Conservation (phyloP, 1,140 invertebrate species). For the Hylaeus volcanicus region DNA sequence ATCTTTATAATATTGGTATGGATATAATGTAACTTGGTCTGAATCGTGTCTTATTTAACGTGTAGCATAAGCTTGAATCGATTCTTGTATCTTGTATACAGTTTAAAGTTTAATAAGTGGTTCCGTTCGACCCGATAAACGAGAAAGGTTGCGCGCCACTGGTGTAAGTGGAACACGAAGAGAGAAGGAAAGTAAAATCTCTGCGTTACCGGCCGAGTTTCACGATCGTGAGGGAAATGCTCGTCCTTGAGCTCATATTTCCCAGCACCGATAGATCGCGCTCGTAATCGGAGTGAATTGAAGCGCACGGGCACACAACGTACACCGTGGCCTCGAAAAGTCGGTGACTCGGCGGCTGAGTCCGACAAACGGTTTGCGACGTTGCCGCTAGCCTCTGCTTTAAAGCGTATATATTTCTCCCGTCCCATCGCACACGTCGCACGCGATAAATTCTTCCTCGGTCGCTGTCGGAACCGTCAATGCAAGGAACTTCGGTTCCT, state of each 20-base stretch:
- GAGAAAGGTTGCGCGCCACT: too few species aligned
- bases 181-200: slow-evolving; percentile 44
- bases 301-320: slow-evolving; percentile 39
- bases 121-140: too few species aligned
- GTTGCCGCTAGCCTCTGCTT: slow-evolving; percentile 70
- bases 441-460: slow-evolving; percentile 57
- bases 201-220: slow-evolving; percentile 74
- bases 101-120: too few species aligned
- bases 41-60: too few species aligned
- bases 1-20: too few species aligned
- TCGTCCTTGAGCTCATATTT: slow-evolving; percentile 79
- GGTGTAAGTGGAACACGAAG: slow-evolving; percentile 25
- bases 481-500: too few species aligned
- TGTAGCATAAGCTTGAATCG: too few species aligned
- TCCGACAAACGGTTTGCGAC: slow-evolving; percentile 70
- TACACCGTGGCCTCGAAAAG: slow-evolving; percentile 78
- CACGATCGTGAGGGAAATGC: slow-evolving; percentile 61
- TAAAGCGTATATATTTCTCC: slow-evolving; percentile 56
- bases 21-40: too few species aligned
- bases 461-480: slow-evolving; percentile 28
- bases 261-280: slow-evolving; percentile 79
- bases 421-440: slow-evolving; percentile 43
- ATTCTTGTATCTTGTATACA: too few species aligned
- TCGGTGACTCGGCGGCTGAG: slow-evolving; percentile 77
- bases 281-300: slow-evolving; percentile 69